Percentiles rank a stretch among this genome's conserved stretches.
These are phyloP conservation scores for Baryphthengus martii DNA, from an alignment of 2,113 vertebrate species.

Conservation along the genomic window DNA sequence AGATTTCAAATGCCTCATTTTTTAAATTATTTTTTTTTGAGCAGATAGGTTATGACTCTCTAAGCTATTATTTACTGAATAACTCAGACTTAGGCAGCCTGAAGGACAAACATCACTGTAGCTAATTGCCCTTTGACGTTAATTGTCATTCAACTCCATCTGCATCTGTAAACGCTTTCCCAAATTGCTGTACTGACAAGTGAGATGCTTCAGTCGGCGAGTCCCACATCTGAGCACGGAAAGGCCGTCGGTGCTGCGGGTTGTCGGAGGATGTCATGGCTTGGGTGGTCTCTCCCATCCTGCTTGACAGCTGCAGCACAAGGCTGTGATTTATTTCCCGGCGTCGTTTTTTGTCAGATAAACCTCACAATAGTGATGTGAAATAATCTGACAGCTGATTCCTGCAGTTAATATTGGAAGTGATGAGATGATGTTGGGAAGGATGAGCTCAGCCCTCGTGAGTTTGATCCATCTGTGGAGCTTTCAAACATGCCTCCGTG, in stretches of 20 bases:
- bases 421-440: not conserved
- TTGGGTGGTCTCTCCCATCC: slow-evolving; percentile 48
- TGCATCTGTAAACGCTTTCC: slow-evolving; percentile 2
- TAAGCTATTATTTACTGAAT: not conserved
- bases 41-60: not conserved
- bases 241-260: not conserved
- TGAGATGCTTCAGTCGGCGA: not conserved
- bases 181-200: slow-evolving; percentile 28
- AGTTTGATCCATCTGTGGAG: not conserved
- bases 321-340: slow-evolving; percentile 3
- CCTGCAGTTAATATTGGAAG: not conserved
- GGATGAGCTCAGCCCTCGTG: not conserved
- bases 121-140: not conserved
- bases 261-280: not conserved
- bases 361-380: not conserved
- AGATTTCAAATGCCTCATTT: not conserved
- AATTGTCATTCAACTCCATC: not conserved
- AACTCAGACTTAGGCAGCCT: not conserved
- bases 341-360: slow-evolving; percentile 12
- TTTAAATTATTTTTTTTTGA: not conserved
- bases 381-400: not conserved
- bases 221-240: not conserved
- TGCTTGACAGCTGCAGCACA: slow-evolving; percentile 10
- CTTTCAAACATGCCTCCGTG: not conserved
- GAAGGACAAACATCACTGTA: not conserved